Conservation (phyloP, 2,113 vertebrate species). For the Stigmatopora argus region DNA sequence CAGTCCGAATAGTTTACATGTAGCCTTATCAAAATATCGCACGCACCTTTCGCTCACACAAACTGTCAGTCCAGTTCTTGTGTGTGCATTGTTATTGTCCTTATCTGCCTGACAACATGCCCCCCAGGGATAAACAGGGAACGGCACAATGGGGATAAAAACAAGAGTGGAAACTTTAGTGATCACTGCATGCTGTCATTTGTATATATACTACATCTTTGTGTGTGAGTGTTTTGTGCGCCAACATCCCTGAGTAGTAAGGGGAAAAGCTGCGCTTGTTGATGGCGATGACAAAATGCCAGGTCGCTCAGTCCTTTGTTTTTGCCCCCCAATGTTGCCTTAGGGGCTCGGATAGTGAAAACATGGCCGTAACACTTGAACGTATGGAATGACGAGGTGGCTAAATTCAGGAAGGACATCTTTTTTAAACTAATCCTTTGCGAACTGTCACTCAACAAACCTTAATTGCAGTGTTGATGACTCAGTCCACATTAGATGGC, state of each 20-base stretch:
- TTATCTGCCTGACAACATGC: conserved; percentile 61
- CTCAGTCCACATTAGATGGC: too few species aligned
- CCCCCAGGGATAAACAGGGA: conserved; percentile 43
- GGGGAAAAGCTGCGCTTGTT: conserved; percentile 36
- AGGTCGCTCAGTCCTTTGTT: conserved; percentile 29
- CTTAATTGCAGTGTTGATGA: too few species aligned
- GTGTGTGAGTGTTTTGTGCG: conserved; percentile 8
- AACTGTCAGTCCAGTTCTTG: conserved; percentile 41
- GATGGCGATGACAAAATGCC: conserved; percentile 46
- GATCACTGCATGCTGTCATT: conserved; percentile 39
- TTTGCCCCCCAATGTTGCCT: conserved; percentile 45
- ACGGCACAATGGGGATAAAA: conserved; percentile 50
- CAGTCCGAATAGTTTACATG: conserved; percentile 53
- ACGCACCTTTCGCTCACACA: conserved; percentile 44
- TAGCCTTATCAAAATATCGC: conserved; percentile 54
- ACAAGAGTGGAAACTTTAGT: conserved; percentile 36
- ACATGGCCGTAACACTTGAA: conserved; percentile 32
- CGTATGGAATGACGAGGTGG: not conserved
- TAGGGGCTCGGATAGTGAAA: conserved; percentile 35
- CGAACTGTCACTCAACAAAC: too few species aligned
- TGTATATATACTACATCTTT: conserved; percentile 2
- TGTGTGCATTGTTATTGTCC: conserved; percentile 46
- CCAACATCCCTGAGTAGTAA: not conserved
- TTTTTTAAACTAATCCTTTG: not conserved
- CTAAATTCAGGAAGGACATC: not conserved